Evolutionary conservation across 1,140 invertebrate species (phyloP), one percentile per base, ranked within the genome.

Genomic region (Brachionus plicatilis): DNA sequence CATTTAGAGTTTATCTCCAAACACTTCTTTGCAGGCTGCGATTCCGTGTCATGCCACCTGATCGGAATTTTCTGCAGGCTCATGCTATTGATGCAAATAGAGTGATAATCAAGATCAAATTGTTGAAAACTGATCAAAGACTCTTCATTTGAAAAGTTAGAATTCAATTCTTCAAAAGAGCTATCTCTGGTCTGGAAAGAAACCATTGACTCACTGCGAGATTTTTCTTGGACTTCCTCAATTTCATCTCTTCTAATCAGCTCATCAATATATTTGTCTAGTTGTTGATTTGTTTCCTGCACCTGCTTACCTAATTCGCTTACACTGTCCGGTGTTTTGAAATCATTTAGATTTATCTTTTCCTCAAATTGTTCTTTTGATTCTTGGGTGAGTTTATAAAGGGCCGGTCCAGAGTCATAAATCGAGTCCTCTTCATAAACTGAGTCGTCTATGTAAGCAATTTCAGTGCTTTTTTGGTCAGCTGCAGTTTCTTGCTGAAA

Each of bases 1-100:
- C 79, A 82, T 68, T 82, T 27, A n/a, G 53, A 82, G 41, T 65
- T 60, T 27, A 60, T 53, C 9, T 80, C 27, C 9, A 56, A 78
- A 9, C 17, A 20, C 33, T 66, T 68, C 11, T 65, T 14, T 5
- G 9, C 17, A 8, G 53, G 9, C n/a, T 53, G 12, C 27, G 41
- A 24, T 20, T 43, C 33, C 17, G 12, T 20, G 20, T 72, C 37
- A 20, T 72, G 8, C 50, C 76, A 56, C 4, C 20, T 6, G 6
- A 7, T 24, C 24, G 76, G 47, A 37, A 80, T 56, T 17, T 60
- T 33, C 11, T n/a, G 17, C 9, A 41, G 11, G 2, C 20, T 65
- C n/a, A 65, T 20, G 24, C 76, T 56, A 27, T 65, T 56, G 9
- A 65, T 41, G n/a, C 76, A 80, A 24, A 56, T 17, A 43, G 12